A percentile compares a stretch with the other conserved stretches of the same genome.
Evolutionary conservation across 2,797 vertebrate species (phyloP).

Genomic region (Lepus townsendii): DNA sequence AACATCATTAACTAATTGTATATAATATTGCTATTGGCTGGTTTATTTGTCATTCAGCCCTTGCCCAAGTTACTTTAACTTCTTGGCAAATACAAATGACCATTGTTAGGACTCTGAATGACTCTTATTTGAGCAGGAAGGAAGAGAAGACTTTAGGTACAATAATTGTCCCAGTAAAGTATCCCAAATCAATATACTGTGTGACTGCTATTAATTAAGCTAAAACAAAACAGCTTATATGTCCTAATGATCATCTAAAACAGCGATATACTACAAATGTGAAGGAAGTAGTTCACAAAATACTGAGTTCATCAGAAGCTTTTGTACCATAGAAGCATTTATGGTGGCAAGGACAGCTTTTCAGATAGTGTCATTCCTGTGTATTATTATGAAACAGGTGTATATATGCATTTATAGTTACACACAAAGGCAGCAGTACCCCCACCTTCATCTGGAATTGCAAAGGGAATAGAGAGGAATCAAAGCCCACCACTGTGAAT

Average conservation of each 20-base stretch:
- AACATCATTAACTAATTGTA: background rate
- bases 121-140: background rate
- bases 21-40: background rate
- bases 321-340: background rate
- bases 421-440: background rate
- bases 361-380: background rate
- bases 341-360: conserved; percentile 5
- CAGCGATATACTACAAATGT: background rate
- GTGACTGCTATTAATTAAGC: background rate
- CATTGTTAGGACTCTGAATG: background rate
- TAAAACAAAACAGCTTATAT: background rate
- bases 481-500: background rate
- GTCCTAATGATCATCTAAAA: background rate
- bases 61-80: conserved; percentile 45
- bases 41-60: background rate
- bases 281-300: conserved; percentile 11
- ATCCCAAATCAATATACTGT: background rate
- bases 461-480: background rate
- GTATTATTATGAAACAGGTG: background rate
- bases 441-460: background rate
- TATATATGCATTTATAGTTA: background rate
- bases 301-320: background rate
- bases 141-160: background rate
- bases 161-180: background rate
- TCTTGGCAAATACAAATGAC: background rate